A percentile compares a stretch with the other conserved stretches of the same genome.
These are phyloP conservation scores for Aptenodytes patagonicus DNA, from an alignment of 2,113 vertebrate species.

Conservation along the genomic window DNA sequence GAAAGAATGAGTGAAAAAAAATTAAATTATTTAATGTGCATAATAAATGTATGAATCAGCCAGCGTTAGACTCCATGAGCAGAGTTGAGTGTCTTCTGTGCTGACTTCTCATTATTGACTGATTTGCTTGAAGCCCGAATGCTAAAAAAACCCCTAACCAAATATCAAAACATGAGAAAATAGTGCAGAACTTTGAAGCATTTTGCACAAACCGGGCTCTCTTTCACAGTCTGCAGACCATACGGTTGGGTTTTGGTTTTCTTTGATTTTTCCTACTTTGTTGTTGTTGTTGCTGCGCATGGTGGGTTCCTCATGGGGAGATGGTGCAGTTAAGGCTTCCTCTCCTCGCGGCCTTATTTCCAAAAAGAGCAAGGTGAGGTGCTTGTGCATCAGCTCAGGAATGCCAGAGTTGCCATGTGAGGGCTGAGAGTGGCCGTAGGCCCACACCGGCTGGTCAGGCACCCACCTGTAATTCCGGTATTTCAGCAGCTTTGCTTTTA, in stretches of 20 bases:
- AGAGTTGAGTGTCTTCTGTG: not conserved
- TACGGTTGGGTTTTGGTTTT: not conserved
- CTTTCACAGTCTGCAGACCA: not conserved
- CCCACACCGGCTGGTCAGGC: not conserved
- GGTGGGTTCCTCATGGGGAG: not conserved
- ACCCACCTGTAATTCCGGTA: not conserved
- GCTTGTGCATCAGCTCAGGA: not conserved
- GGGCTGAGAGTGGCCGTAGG: not conserved
- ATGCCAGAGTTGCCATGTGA: fast-evolving
- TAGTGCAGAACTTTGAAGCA: not conserved
- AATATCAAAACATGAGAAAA: not conserved
- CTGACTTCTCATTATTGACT: not conserved
- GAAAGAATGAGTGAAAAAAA: not conserved
- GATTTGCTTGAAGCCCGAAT: not conserved
- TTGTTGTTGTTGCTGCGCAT: no score
- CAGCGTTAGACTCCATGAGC: not conserved
- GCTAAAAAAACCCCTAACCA: not conserved
- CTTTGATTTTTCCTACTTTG: not conserved
- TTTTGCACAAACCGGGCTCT: not conserved
- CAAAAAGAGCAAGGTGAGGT: not conserved
- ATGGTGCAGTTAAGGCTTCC: not conserved
- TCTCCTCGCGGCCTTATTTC: fast-evolving
- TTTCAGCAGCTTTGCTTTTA: not conserved
- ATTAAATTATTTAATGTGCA: not conserved
- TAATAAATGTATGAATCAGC: not conserved